Conservation (phyloP, 2,113 vertebrate species). For the Noturus placidus region DNA sequence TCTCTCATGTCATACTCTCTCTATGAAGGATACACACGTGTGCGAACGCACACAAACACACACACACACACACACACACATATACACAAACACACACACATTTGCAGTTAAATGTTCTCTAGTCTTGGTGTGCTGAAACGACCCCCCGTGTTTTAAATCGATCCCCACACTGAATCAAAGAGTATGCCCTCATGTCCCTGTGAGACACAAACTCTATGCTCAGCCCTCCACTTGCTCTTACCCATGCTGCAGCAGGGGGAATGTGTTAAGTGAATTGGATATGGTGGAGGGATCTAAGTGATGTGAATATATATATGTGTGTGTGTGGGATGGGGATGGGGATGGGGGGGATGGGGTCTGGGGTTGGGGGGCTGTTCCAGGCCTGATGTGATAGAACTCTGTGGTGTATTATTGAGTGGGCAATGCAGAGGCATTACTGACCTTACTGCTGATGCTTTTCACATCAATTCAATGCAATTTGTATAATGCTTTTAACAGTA, state of each 20-base stretch:
- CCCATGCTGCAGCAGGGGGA: neutral
- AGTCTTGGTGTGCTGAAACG: constrained; percentile 26
- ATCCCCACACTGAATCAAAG: constrained; percentile 46
- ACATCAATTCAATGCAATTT: neutral
- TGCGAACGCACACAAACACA: too few species aligned
- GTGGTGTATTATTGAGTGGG: neutral
- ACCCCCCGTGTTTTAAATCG: constrained; percentile 37
- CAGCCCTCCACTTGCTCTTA: constrained; percentile 30
- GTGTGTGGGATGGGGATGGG: too few species aligned
- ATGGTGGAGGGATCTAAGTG: constrained; percentile 21
- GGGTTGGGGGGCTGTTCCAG: too few species aligned
- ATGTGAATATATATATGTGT: neutral
- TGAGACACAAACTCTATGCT: constrained; percentile 17
- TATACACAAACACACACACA: neutral
- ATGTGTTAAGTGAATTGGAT: constrained; percentile 47
- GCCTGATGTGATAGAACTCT: constrained; percentile 10
- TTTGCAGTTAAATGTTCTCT: constrained; percentile 15
- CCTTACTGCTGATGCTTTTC: neutral
- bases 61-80: neutral
- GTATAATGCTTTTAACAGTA: neutral
- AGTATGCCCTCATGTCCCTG: constrained; percentile 26
- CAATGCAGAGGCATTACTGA: neutral
- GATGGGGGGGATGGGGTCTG: too few species aligned
- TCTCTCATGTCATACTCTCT: neutral
- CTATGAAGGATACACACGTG: neutral